These are phyloP conservation scores for Enteromius trimaculatus DNA, from an alignment of 2,797 vertebrate genomes.

Conservation along the genomic window DNA sequence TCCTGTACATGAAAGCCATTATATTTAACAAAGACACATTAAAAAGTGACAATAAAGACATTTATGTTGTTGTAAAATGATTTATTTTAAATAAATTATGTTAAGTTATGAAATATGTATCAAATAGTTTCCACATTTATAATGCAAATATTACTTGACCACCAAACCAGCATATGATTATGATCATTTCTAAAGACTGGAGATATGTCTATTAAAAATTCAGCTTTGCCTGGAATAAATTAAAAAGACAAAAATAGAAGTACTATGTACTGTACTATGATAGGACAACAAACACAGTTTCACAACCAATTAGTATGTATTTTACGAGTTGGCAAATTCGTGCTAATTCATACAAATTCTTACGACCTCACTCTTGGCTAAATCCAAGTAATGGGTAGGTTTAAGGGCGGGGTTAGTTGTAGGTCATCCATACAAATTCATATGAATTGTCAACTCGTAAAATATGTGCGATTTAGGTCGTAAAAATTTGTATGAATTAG, in stretches of 20 bases:
- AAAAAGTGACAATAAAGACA: neutral
- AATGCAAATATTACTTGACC: neutral
- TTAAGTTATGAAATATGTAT: neutral
- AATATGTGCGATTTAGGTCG: too few species aligned
- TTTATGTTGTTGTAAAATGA: neutral
- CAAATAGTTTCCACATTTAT: neutral
- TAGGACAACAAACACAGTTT: too few species aligned
- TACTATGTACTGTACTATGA: neutral
- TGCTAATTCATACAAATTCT: too few species aligned
- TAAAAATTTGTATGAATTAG: too few species aligned
- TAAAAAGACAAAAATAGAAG: neutral
- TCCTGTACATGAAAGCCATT: neutral
- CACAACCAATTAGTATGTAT: too few species aligned
- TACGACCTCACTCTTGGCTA: too few species aligned
- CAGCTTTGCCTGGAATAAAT: neutral
- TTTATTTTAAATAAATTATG: neutral
- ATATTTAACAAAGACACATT: neutral
- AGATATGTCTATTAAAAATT: neutral
- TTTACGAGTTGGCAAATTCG: too few species aligned
- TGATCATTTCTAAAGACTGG: neutral
- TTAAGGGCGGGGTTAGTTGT: too few species aligned
- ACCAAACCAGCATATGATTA: neutral
- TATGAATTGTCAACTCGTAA: too few species aligned
- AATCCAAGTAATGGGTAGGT: too few species aligned
- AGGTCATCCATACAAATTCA: too few species aligned